A percentile compares a stretch with the other conserved stretches of the same genome.
phyloP scores from a whole-genome alignment of 2,113 vertebrate species.

The Sphyrna mokarran region DNA sequence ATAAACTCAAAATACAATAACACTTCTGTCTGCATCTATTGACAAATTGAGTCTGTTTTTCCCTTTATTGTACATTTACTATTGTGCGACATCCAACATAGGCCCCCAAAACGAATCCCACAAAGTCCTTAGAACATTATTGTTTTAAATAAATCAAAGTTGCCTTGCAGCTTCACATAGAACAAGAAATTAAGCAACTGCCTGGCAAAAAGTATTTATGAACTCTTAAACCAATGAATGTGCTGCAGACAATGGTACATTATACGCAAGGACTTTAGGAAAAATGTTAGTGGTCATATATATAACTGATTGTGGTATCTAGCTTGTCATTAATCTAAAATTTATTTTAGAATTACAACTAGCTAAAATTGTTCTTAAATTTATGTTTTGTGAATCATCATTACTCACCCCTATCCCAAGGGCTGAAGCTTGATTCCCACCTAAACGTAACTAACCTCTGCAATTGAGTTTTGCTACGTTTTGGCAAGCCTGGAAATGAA shows the following conservation, averaged over 20 bases:
- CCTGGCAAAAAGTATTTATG: not conserved
- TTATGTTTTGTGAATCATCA: not conserved
- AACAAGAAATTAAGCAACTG: slow-evolving; percentile 5
- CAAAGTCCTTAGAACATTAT: slow-evolving; percentile 10
- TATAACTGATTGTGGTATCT: not conserved
- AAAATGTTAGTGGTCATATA: not conserved
- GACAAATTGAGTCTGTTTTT: slow-evolving; percentile 9
- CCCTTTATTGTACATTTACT: not conserved
- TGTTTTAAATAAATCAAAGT: slow-evolving; percentile 27
- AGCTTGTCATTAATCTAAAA: slow-evolving; percentile 17
- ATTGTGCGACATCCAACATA: not conserved
- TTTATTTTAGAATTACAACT: not conserved
- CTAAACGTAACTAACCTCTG: not conserved
- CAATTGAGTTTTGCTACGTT: not conserved
- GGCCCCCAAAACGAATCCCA: not conserved
- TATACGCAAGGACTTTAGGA: not conserved
- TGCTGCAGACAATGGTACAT: not conserved
- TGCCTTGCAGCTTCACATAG: not conserved
- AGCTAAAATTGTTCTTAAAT: slow-evolving; percentile 1
- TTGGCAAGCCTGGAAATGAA: not conserved
- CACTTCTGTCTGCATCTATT: not conserved
- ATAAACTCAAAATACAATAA: slow-evolving; percentile 4
- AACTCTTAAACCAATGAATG: slow-evolving; percentile 3
- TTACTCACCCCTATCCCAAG: not conserved
- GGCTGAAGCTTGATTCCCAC: not conserved